These are phyloP conservation scores for Tinamus guttatus DNA, from an alignment of 2,113 vertebrate genomes.

Conservation along the genomic window DNA sequence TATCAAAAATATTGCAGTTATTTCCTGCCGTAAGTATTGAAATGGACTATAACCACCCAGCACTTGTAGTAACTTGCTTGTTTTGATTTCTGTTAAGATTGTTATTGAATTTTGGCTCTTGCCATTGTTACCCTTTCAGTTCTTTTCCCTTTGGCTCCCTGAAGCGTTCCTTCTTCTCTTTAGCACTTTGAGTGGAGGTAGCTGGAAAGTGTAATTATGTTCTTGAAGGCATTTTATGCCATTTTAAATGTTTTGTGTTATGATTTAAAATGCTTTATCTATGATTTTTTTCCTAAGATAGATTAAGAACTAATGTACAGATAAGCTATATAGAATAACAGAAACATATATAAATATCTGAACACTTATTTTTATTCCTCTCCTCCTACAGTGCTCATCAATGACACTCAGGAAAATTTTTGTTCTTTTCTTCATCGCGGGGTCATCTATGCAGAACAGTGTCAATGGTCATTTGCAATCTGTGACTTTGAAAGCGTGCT, in stretches of 20 bases:
- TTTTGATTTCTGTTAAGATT: not conserved
- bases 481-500: constrained; percentile 82
- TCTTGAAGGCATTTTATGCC: not conserved
- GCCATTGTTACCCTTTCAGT: not conserved
- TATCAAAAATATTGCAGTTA: not conserved
- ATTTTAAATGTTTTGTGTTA: not conserved
- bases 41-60: not conserved
- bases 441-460: constrained; percentile 76
- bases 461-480: constrained; percentile 75
- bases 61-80: not conserved
- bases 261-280: not conserved
- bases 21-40: not conserved
- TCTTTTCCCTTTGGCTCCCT: not conserved
- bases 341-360: not conserved
- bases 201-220: not conserved
- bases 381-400: constrained; percentile 79
- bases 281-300: not conserved
- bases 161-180: not conserved
- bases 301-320: not conserved
- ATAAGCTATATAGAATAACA: not conserved
- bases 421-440: constrained; percentile 81
- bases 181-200: not conserved
- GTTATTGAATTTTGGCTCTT: not conserved
- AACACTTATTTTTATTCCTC: not conserved
- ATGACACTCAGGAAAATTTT: constrained; percentile 77